Conservation (phyloP, 2,797 vertebrate genomes). For the Crocidura indochinensis region DNA sequence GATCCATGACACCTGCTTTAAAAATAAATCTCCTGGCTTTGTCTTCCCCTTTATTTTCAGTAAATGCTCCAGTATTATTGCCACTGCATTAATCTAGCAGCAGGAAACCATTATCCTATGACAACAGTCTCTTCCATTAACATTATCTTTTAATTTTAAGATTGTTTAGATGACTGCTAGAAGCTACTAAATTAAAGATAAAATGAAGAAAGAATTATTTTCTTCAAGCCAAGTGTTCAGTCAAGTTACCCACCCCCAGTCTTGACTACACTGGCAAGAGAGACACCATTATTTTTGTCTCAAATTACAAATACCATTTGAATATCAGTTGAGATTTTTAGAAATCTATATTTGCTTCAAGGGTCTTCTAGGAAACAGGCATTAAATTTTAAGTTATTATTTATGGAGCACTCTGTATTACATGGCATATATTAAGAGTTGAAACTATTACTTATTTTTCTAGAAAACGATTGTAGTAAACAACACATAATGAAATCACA, state of each 20-base stretch:
- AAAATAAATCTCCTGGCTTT: constrained; percentile 90
- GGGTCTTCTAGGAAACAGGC: constrained; percentile 79
- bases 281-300: constrained; percentile 83
- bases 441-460: constrained; percentile 83
- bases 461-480: constrained; percentile 81
- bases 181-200: constrained; percentile 90
- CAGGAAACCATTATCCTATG: constrained; percentile 91
- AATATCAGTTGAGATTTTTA: constrained; percentile 72
- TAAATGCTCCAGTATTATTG: constrained; percentile 89
- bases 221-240: constrained; percentile 83
- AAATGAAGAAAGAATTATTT: constrained; percentile 89
- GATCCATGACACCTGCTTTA: constrained; percentile 90
- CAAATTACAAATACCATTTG: constrained; percentile 83
- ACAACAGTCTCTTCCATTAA: constrained; percentile 91
- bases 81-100: constrained; percentile 90
- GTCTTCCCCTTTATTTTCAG: constrained; percentile 90
- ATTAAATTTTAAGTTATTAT: constrained; percentile 85
- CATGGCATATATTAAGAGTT: constrained; percentile 79
- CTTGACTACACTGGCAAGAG: constrained; percentile 77
- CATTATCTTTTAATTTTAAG: constrained; percentile 92
- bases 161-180: constrained; percentile 90
- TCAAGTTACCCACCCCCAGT: constrained; percentile 80
- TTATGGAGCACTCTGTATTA: constrained; percentile 81
- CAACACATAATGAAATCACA: constrained; percentile 87
- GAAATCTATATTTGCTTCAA: constrained; percentile 81